Percentiles rank a stretch among this genome's conserved stretches.
phyloP scores from a whole-genome alignment of 2,113 vertebrate species.

The Chaenogobius annularis region DNA sequence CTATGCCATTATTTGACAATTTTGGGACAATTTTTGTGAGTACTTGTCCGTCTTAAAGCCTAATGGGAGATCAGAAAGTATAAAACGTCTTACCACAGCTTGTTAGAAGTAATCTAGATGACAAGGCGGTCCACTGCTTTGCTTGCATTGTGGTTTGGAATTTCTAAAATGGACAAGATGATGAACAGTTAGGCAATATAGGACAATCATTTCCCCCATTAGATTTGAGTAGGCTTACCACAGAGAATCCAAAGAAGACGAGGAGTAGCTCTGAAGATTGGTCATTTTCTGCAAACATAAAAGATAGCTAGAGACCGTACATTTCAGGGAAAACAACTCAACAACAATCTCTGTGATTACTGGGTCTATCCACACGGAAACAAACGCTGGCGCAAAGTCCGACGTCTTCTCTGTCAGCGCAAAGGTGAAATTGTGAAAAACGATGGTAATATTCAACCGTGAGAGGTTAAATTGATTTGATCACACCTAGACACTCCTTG shows the following conservation, averaged over 20 bases:
- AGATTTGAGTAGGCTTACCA: not conserved
- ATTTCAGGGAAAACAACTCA: too few species aligned
- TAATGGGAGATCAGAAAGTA: conserved; percentile 12
- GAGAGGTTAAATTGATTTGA: too few species aligned
- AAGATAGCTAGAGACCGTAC: not conserved
- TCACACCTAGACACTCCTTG: too few species aligned
- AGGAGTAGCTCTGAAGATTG: not conserved
- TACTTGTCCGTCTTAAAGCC: conserved; percentile 10
- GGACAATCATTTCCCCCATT: not conserved
- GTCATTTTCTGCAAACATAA: not conserved
- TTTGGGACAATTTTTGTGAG: not conserved
- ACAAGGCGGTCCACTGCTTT: not conserved
- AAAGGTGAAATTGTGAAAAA: too few species aligned
- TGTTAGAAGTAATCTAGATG: not conserved
- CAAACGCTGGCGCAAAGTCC: too few species aligned
- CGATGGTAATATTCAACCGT: too few species aligned
- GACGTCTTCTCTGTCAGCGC: too few species aligned
- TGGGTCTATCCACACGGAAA: too few species aligned
- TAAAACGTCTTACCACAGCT: not conserved
- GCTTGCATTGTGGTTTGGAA: conserved; percentile 3
- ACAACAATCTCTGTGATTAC: too few species aligned
- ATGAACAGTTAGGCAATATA: not conserved
- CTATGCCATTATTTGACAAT: not conserved
- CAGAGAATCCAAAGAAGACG: not conserved
- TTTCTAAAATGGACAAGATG: conserved; percentile 20